Percentiles rank a stretch among this genome's conserved stretches.
Conservation (phyloP, 2,888 invertebrate species). For the Sinotaia quadrata region DNA sequence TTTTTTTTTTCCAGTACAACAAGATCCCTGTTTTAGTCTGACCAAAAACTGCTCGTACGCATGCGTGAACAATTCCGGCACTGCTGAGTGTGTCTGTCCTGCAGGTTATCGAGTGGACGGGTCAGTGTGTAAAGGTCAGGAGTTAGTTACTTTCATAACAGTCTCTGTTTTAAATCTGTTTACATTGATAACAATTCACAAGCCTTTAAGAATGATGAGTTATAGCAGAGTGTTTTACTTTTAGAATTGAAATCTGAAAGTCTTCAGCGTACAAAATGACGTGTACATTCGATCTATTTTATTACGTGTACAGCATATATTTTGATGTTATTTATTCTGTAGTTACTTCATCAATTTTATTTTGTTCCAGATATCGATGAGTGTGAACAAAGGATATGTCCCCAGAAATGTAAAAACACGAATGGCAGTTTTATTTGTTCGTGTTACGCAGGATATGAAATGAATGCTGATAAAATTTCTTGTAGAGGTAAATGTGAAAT, state of each 20-base stretch:
- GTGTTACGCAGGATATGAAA: slow-evolving; percentile 32
- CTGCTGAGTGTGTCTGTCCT: neutral
- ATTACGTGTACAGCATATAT: no score
- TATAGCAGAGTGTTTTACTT: no score
- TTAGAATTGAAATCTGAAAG: no score
- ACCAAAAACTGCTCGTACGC: neutral
- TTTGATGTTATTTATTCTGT: no score
- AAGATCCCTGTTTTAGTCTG: neutral
- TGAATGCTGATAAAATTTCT: slow-evolving; percentile 31
- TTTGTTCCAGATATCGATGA: slow-evolving; percentile 6
- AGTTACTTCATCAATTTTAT: no score
- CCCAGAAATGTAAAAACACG: neutral
- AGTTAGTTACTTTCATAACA: no score
- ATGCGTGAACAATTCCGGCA: neutral
- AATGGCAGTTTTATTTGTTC: slow-evolving; percentile 25
- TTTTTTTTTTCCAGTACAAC: neutral
- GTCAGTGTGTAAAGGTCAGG: neutral
- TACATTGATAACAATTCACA: no score
- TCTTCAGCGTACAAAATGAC: no score
- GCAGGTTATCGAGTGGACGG: neutral
- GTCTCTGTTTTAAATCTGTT: no score
- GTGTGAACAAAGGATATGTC: neutral
- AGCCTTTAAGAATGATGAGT: no score
- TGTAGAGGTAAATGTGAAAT: slow-evolving; percentile 24
- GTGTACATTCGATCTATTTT: no score